Evolutionary conservation across 1,140 invertebrate species (phyloP).

Genomic region (Neodiprion lecontei): DNA sequence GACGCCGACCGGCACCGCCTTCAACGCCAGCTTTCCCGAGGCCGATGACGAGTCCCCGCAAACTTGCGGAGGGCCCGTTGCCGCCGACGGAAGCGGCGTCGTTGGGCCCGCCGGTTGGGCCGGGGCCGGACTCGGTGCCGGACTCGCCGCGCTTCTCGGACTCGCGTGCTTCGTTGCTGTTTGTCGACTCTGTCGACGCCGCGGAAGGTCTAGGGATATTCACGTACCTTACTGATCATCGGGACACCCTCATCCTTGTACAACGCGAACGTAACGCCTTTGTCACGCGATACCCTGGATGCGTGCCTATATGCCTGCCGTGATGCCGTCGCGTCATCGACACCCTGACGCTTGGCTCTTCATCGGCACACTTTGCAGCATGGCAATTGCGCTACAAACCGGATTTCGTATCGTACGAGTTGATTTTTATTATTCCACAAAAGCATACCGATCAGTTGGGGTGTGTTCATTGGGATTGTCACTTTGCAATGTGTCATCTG

Average conservation of each 20-base stretch:
- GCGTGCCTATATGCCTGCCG: constrained; percentile 21
- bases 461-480: no score
- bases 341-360: background rate
- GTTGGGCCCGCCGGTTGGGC: constrained; percentile 54
- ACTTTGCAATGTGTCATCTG: no score
- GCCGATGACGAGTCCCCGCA: constrained; percentile 56
- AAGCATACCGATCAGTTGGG: no score
- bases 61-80: constrained; percentile 49
- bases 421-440: background rate
- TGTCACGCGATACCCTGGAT: constrained; percentile 9
- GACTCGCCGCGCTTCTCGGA: constrained; percentile 55
- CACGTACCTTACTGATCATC: constrained; percentile 56
- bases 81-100: constrained; percentile 42
- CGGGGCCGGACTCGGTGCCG: constrained; percentile 55
- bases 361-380: constrained; percentile 12
- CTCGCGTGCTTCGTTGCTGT: constrained; percentile 55
- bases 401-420: constrained; percentile 12
- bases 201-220: constrained; percentile 53
- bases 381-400: background rate
- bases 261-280: background rate
- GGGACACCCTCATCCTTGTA: background rate
- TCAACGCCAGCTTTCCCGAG: constrained; percentile 40
- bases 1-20: constrained; percentile 38
- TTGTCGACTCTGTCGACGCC: constrained; percentile 59
- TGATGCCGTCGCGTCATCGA: background rate